Evolutionary conservation across 2,888 invertebrate species (phyloP).

Genomic region (Orchesellides sinensis): DNA sequence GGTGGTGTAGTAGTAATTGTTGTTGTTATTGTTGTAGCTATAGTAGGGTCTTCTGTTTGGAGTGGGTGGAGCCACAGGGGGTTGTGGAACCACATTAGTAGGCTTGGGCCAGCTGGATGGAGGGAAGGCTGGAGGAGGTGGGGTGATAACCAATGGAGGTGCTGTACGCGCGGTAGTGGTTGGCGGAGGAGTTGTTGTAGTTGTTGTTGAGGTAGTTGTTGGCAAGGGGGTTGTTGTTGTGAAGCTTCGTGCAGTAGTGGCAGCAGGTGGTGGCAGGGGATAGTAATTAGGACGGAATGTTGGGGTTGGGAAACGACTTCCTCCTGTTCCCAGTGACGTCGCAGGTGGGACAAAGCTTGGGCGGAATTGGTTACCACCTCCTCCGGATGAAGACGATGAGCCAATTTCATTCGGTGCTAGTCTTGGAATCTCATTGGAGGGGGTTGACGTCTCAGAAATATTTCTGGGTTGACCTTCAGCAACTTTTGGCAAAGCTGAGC

Average conservation of each 20-base stretch:
- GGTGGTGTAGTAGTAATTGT: constrained; percentile 52
- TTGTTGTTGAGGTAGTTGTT: constrained; percentile 46
- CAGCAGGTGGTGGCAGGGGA: constrained; percentile 45
- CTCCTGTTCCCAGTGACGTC: constrained; percentile 24
- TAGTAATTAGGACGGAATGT: constrained; percentile 63
- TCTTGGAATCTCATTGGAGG: constrained; percentile 74
- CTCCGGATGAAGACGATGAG: neutral
- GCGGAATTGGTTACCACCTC: constrained; percentile 44
- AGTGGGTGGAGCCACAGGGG: constrained; percentile 38
- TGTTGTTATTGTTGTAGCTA: constrained; percentile 58
- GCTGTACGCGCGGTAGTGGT: constrained; percentile 53
- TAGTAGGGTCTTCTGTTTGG: constrained; percentile 43
- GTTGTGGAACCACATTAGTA: no score
- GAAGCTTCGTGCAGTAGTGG: constrained; percentile 28
- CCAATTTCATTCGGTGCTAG: constrained; percentile 52
- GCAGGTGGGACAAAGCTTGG: constrained; percentile 54
- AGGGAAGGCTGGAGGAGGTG: constrained; percentile 38
- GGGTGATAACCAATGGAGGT: constrained; percentile 43
- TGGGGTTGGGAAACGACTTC: constrained; percentile 52
- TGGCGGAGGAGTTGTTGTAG: constrained; percentile 32
- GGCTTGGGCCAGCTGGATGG: constrained; percentile 6
- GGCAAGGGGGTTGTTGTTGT: constrained; percentile 21
- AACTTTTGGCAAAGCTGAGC: constrained; percentile 44
- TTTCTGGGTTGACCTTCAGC: constrained; percentile 6
- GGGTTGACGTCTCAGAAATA: constrained; percentile 45